These are phyloP conservation scores for Penaeus indicus DNA, from an alignment of 1,140 invertebrate species.

Conservation along the genomic window DNA sequence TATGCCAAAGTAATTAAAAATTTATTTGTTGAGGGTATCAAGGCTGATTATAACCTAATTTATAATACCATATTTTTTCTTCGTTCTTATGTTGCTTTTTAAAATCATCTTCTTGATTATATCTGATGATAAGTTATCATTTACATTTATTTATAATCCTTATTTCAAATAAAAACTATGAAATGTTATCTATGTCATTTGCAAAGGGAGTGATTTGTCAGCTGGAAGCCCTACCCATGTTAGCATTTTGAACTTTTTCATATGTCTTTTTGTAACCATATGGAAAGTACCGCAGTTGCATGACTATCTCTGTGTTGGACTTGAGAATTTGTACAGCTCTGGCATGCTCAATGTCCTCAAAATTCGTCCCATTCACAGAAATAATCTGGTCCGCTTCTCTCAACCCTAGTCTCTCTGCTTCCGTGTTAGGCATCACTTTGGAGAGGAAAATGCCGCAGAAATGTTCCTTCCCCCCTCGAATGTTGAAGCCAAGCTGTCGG, in stretches of 20 bases:
- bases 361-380: conserved; percentile 69
- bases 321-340: conserved; percentile 67
- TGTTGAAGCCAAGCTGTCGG: conserved; percentile 70
- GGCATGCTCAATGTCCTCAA: conserved; percentile 70
- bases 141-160: too few relatives aligned
- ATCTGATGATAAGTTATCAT: too few relatives aligned
- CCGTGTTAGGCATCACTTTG: conserved; percentile 70
- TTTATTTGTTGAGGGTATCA: too few relatives aligned
- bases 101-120: too few relatives aligned
- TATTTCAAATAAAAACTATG: too few relatives aligned
- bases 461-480: conserved; percentile 70
- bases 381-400: conserved; percentile 71
- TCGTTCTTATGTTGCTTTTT: too few relatives aligned
- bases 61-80: too few relatives aligned
- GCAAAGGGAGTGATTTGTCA: too few relatives aligned
- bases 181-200: too few relatives aligned
- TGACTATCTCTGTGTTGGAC: conserved; percentile 37
- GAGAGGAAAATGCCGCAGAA: conserved; percentile 71
- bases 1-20: too few relatives aligned
- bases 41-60: too few relatives aligned
- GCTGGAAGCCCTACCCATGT: too few relatives aligned
- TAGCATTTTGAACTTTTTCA: conserved; percentile 32
- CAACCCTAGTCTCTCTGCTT: conserved; percentile 69
- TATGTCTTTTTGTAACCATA: conserved; percentile 59
- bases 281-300: conserved; percentile 52